phyloP scores from a whole-genome alignment of 2,797 vertebrate genomes.

The Trachops cirrhosus region DNA sequence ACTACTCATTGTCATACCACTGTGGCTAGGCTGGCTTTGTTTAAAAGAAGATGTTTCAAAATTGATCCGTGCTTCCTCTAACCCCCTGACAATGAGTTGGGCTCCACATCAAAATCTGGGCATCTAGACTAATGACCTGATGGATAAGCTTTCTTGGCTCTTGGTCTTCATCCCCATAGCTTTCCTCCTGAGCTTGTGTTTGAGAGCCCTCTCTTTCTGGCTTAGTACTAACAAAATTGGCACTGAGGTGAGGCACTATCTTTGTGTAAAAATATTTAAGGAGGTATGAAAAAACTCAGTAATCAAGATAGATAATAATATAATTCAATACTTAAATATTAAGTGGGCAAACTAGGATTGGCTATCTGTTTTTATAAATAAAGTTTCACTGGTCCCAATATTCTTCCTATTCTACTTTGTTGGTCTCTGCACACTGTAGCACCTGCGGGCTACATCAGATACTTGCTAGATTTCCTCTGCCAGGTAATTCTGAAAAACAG shows the following conservation, averaged over 20 bases:
- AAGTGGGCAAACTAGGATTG: not conserved
- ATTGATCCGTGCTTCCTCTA: not conserved
- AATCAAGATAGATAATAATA: not conserved
- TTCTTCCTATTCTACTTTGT: not conserved
- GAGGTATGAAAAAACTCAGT: not conserved
- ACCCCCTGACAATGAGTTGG: not conserved
- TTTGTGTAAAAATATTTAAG: not conserved
- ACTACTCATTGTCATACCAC: not conserved
- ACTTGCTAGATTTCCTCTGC: not conserved
- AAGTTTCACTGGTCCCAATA: not conserved
- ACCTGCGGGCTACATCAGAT: not conserved
- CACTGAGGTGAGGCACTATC: not conserved
- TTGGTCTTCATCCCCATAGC: not conserved
- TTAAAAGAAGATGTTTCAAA: not conserved
- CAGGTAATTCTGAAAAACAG: not conserved
- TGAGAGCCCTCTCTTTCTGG: not conserved
- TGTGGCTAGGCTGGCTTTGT: not conserved
- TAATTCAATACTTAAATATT: not conserved
- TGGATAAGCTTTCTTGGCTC: not conserved
- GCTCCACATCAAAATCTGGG: not conserved
- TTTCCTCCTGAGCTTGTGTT: not conserved
- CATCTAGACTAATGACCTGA: not conserved
- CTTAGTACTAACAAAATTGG: not conserved
- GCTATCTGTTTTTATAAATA: not conserved
- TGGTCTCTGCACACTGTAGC: rapidly evolving